These are phyloP conservation scores for Sebastes schlegelii DNA, from an alignment of 2,113 vertebrate species.

Conservation along the genomic window DNA sequence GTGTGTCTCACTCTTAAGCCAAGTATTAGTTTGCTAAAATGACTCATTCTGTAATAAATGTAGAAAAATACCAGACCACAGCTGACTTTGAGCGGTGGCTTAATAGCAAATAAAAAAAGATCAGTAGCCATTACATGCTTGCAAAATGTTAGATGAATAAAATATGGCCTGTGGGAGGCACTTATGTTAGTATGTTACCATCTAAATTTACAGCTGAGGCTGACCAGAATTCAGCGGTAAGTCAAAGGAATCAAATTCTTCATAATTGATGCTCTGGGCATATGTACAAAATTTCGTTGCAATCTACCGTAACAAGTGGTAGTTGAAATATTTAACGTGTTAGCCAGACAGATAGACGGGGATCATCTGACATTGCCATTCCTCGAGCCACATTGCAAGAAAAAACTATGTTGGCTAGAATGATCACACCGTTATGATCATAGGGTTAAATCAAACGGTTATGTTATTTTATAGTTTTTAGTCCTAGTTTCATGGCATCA, in stretches of 20 bases:
- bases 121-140: neutral
- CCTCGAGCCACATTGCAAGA: neutral
- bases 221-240: neutral
- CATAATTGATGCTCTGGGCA: too few relatives aligned
- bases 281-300: too few relatives aligned
- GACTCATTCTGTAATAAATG: slow-evolving; percentile 38
- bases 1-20: slow-evolving; percentile 23
- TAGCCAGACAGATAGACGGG: neutral
- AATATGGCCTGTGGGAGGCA: neutral
- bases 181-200: neutral
- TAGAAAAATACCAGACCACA: neutral
- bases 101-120: neutral
- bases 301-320: neutral
- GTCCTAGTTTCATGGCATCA: too few relatives aligned
- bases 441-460: too few relatives aligned
- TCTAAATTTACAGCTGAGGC: neutral
- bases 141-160: neutral
- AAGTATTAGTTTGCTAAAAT: slow-evolving; percentile 47
- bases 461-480: too few relatives aligned
- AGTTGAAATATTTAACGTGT: neutral
- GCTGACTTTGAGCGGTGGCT: neutral
- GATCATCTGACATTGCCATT: neutral
- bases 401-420: neutral
- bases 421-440: too few relatives aligned
- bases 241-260: neutral